Evolutionary conservation across 2,113 vertebrate species (phyloP).

Genomic region (Tachuris rubrigastra): DNA sequence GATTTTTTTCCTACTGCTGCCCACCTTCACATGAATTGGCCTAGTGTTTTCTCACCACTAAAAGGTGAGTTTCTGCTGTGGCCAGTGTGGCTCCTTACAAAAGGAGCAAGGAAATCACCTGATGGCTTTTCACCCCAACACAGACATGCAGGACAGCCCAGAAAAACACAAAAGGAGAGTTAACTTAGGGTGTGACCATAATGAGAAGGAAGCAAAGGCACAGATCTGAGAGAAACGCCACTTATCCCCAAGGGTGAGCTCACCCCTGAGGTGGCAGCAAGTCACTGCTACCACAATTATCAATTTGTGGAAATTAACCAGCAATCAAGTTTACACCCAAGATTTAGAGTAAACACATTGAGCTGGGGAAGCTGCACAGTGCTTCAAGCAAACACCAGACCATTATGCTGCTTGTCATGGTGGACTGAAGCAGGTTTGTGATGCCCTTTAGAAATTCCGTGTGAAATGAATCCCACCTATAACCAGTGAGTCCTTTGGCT

Average conservation of each 20-base stretch:
- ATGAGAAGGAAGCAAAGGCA: background rate
- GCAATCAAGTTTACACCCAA: background rate
- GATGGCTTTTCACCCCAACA: background rate
- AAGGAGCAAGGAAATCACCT: background rate
- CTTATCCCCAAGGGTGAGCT: background rate
- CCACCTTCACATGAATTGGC: background rate
- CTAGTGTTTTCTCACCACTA: background rate
- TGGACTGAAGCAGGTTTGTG: background rate
- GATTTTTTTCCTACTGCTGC: background rate
- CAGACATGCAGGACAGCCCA: background rate
- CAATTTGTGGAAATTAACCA: background rate
- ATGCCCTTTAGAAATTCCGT: background rate
- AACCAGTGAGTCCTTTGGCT: background rate
- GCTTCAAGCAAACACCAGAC: background rate
- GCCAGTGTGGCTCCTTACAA: background rate
- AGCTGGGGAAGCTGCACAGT: background rate
- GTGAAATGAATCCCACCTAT: background rate
- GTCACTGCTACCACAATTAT: background rate
- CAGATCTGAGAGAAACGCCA: background rate
- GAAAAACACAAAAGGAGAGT: background rate
- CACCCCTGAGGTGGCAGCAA: background rate
- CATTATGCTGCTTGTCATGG: rapidly evolving
- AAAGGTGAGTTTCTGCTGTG: background rate
- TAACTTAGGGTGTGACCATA: background rate
- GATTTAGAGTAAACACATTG: background rate